Evolutionary conservation across 2,797 vertebrate species (phyloP), one percentile per base, ranked within the genome.

Genomic region (Catamblyrhynchus diadema): DNA sequence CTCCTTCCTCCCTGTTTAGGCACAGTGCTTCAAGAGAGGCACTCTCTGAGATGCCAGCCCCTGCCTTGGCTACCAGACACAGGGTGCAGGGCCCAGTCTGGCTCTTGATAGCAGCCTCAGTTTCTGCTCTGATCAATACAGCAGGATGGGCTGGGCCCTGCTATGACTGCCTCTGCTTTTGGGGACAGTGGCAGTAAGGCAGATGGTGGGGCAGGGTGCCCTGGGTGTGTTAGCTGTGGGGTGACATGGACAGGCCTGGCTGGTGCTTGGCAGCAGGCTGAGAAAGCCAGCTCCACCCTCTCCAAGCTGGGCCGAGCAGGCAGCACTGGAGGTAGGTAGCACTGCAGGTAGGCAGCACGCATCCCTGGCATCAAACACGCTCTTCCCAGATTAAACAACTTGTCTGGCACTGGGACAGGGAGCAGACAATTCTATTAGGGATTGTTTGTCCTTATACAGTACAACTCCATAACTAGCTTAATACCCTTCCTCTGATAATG

Each of bases 211-310:
- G 56, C 79, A 1, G 7, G 42, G 35, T 0, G 0, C 24, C 64
- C 37, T 28, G 42, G 47, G 20, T 1, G 0, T 37, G 41, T 70
- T 82, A 78, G 60, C 71, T 72, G 19, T 0, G 0, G 5, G 15
- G 35, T 1, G 6, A 24, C 9, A 1, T 7, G 44, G 77, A 50
- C 20, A 66, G 33, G 54, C 50, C 50, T 5, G 9, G 33, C 60
- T 78, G 65, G 51, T 10, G 2, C 30, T 33, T 6, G 2, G 42
- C 45, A 48, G 59, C 0, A 0, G 48, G 69, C 22, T 0, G 0
- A 80, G 30, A 28, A 67, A 81, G 32, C 10, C 72, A 33, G 25
- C 51, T 88, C 51, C 56, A 81, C 69, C 56, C 32, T 60, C 24
- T 47, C 4, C 0, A 2, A 47, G 24, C 37, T 4, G 57, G 30